Evolutionary conservation across 2,797 vertebrate genomes (phyloP).

Genomic region (Triplophysa yarkandensis): DNA sequence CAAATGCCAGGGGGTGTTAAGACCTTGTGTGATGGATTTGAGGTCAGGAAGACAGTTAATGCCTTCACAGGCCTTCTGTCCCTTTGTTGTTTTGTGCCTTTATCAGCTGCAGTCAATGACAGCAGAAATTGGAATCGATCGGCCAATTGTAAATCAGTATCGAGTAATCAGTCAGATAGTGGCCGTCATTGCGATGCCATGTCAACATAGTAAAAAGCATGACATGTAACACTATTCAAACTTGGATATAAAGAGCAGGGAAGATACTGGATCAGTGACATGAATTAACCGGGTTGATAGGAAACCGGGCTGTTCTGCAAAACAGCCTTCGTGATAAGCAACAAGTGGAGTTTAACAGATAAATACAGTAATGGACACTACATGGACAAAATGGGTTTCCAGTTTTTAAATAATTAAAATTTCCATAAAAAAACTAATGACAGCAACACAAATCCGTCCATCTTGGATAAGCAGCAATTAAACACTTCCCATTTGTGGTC

Average conservation of each 20-base stretch:
- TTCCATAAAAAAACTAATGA: conserved; percentile 69
- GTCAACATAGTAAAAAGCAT: conserved; percentile 45
- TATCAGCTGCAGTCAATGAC: conserved; percentile 67
- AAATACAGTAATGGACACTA: conserved; percentile 64
- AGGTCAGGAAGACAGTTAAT: conserved; percentile 69
- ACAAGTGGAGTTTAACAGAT: conserved; percentile 60
- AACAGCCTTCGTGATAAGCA: background rate
- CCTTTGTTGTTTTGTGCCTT: conserved; percentile 69
- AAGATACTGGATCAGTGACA: background rate
- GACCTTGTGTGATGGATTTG: conserved; percentile 51
- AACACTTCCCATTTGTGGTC: conserved; percentile 58
- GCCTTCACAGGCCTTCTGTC: conserved; percentile 59
- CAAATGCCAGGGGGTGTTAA: conserved; percentile 66
- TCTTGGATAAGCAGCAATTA: conserved; percentile 66
- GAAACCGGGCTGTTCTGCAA: conserved; percentile 11
- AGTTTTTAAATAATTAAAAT: conserved; percentile 70
- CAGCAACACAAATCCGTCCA: conserved; percentile 64
- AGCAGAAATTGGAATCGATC: conserved; percentile 78
- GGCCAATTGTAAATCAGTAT: conserved; percentile 66
- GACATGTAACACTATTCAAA: conserved; percentile 39
- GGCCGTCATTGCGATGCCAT: conserved; percentile 50
- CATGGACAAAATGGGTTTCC: no score
- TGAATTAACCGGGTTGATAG: conserved; percentile 1
- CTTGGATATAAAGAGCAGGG: conserved; percentile 11
- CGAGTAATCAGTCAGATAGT: conserved; percentile 50